These are phyloP conservation scores for Tachina lurida DNA, from an alignment of 2,888 invertebrate species.

Conservation along the genomic window DNA sequence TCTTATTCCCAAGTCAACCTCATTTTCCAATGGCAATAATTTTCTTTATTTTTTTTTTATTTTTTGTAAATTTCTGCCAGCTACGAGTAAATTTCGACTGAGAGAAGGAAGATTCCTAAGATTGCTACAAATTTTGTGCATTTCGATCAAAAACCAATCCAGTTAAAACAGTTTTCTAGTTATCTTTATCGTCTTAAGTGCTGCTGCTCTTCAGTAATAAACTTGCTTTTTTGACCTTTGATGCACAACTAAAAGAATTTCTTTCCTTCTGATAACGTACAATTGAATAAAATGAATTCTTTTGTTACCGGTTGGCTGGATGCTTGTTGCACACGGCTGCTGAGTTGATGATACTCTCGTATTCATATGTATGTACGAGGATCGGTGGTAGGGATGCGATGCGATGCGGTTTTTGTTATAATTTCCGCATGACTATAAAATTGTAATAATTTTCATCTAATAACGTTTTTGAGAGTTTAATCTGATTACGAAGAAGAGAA, in stretches of 20 bases:
- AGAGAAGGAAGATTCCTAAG: background rate
- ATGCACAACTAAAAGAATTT: constrained; percentile 52
- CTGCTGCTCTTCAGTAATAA: constrained; percentile 41
- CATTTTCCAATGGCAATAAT: too few species aligned
- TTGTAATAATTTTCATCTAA: constrained; percentile 72
- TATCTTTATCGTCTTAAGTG: constrained; percentile 28
- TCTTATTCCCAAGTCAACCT: too few species aligned
- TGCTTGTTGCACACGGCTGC: constrained; percentile 1
- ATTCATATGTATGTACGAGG: constrained; percentile 35
- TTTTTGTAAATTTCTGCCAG: background rate
- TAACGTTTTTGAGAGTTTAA: constrained; percentile 72
- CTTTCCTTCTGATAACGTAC: constrained; percentile 63
- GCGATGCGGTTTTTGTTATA: constrained; percentile 64
- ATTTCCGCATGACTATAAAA: constrained; percentile 71
- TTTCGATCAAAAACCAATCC: constrained; percentile 14
- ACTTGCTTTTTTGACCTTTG: constrained; percentile 55
- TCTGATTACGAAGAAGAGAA: constrained; percentile 67
- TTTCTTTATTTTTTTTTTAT: background rate
- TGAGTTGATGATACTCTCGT: constrained; percentile 37
- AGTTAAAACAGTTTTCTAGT: constrained; percentile 8
- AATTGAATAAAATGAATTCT: constrained; percentile 61
- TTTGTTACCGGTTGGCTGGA: constrained; percentile 30
- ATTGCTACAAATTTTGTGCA: constrained; percentile 2
- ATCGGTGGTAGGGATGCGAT: constrained; percentile 40
- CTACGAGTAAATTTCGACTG: background rate